Conservation (phyloP, 2,797 vertebrate species). For the Dendrocincla tyrannina region DNA sequence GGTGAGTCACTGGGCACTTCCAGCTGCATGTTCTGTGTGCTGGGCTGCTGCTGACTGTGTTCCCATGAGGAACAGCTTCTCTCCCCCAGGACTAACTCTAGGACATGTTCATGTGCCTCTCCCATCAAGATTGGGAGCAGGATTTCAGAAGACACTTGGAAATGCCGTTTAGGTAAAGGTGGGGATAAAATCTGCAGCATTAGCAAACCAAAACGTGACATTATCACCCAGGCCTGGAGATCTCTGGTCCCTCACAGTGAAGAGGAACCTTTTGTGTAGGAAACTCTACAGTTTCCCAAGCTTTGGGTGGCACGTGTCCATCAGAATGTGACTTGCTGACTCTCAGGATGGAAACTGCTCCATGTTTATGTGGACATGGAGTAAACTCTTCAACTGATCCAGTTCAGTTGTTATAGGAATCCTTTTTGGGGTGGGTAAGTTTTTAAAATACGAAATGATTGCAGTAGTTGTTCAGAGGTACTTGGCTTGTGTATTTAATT, state of each 20-base stretch:
- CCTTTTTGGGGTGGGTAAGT: background rate
- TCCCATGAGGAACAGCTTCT: background rate
- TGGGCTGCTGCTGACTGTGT: background rate
- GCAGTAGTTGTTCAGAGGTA: background rate
- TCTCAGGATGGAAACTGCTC: background rate
- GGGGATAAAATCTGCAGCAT: background rate
- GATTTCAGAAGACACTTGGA: background rate
- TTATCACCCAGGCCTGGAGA: background rate
- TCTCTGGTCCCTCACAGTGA: background rate
- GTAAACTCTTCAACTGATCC: background rate
- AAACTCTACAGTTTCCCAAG: background rate
- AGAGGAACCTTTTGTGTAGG: background rate
- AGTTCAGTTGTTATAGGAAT: background rate
- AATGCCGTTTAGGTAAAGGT: background rate
- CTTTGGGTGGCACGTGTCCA: background rate
- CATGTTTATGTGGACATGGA: background rate
- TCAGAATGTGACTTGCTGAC: background rate
- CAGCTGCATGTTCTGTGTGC: background rate
- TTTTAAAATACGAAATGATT: background rate
- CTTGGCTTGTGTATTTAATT: background rate
- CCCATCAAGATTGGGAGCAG: background rate
- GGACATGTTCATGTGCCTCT: background rate
- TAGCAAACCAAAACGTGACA: background rate
- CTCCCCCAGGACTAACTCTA: background rate
- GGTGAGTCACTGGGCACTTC: constrained; percentile 75